phyloP scores from a whole-genome alignment of 2,888 invertebrate species.

The Leptinotarsa rubiginosa region DNA sequence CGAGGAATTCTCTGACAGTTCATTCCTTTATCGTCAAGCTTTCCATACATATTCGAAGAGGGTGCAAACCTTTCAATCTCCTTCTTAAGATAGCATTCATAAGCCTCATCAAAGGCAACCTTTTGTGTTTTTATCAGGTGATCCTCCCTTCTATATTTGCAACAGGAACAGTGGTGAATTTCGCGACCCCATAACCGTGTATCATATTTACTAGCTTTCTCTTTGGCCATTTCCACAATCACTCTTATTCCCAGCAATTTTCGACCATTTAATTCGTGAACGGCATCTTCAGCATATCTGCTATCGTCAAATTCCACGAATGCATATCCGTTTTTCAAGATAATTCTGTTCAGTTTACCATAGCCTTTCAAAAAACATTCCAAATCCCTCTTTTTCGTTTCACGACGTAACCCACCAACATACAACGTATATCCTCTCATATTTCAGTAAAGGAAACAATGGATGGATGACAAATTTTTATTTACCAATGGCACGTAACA shows the following conservation, averaged over 20 bases:
- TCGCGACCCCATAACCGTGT: slow-evolving; percentile 61
- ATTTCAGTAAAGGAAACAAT: neutral
- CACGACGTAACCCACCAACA: slow-evolving; percentile 81
- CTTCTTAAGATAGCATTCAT: no score
- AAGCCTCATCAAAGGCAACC: no score
- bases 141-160: slow-evolving; percentile 68
- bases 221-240: slow-evolving; percentile 77
- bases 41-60: no score
- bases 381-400: slow-evolving; percentile 81
- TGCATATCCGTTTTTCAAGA: slow-evolving; percentile 86
- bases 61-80: no score
- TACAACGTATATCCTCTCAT: slow-evolving; percentile 81
- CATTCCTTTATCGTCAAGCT: no score
- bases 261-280: slow-evolving; percentile 98
- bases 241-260: slow-evolving; percentile 93
- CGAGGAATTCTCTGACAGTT: no score
- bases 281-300: slow-evolving; percentile 98
- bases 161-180: slow-evolving; percentile 63
- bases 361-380: slow-evolving; percentile 86
- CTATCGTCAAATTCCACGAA: slow-evolving; percentile 98
- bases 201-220: slow-evolving; percentile 76
- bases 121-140: no score
- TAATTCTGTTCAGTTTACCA: slow-evolving; percentile 81
- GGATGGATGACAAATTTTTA: no score
- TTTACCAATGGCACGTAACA: no score